These are phyloP conservation scores for Myiopsitta monachus DNA, from an alignment of 2,113 vertebrate genomes.

Conservation along the genomic window DNA sequence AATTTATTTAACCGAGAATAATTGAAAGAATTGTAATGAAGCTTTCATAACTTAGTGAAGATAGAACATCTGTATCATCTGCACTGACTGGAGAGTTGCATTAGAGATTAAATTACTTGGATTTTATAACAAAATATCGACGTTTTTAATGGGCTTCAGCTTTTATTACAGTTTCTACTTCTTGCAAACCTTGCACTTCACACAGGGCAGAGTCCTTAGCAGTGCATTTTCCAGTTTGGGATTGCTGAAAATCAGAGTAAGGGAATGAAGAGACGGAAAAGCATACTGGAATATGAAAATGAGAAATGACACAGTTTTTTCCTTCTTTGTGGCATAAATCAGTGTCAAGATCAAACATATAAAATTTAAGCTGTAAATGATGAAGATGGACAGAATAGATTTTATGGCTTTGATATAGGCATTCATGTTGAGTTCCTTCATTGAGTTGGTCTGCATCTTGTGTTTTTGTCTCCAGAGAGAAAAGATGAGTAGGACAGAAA, in stretches of 20 bases:
- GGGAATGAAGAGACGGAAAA: neutral
- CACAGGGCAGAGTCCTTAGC: neutral
- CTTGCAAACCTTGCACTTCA: neutral
- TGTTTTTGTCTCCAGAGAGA: constrained; percentile 27
- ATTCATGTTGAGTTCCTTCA: neutral
- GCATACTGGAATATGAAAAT: neutral
- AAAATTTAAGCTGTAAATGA: neutral
- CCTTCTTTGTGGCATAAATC: accelerated
- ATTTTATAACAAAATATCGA: neutral
- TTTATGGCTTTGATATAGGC: constrained; percentile 35
- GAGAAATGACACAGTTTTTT: accelerated
- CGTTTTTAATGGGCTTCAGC: neutral
- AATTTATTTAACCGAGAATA: neutral
- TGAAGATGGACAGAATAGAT: neutral
- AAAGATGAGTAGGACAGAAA: neutral
- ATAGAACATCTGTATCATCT: neutral
- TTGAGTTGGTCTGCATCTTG: neutral
- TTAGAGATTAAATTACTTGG: neutral
- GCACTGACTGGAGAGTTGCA: neutral
- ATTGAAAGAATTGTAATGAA: neutral
- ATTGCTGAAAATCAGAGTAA: constrained; percentile 25
- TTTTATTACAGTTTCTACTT: neutral
- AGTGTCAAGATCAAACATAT: neutral
- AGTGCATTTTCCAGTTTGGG: neutral
- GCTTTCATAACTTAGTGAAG: neutral